Evolutionary conservation across 1,140 invertebrate species (phyloP), one percentile per base, ranked within the genome.

Genomic region (Megalonaias nervosa): DNA sequence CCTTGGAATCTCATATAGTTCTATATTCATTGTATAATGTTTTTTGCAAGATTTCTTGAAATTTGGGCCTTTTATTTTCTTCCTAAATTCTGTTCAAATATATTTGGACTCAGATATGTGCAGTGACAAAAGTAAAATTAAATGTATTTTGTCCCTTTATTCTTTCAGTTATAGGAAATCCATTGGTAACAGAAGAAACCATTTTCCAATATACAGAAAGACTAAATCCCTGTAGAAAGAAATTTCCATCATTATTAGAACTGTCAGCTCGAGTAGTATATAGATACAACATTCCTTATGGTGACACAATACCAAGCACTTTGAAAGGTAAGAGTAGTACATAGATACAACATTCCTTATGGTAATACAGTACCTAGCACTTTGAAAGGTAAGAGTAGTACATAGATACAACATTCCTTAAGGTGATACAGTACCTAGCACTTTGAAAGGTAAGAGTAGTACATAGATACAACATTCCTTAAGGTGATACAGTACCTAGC

Each of bases 121-220:
- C 38, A 48, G 38, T 48, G 11, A 48, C 38, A 48, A 48, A n/a
- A 31, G 26, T 31, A 31, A 31, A 31, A 48, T 6, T 0, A 48
- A 48, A 48, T 48, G 38, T 48, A 48, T 48, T 48, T 9, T 48
- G 38, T 57, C 66, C 65, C 14, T 75, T 64, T 71, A 19, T 65
- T 60, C 66, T 77, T 83, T 56, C 58, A 84, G 82, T 80, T 72
- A 71, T 74, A 80, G 78, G 73, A 23, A 84, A 84, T 78, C 80
- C 80, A 67, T 80, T 84, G 23, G n/a, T 79, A 38, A 60, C 61
- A 14, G 67, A 74, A 2, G 38, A 48, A 48, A 48, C 38, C 38
- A 48, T 48, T 11, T 48, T 11, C 66, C 17, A 21, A 67, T 56
- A 65, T 58, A 61, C 61, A 12, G 55, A 74, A 48, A 67, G 58